A percentile compares a stretch with the other conserved stretches of the same genome.
Conservation (phyloP, 2,797 vertebrate species). For the Antennarius maculatus region DNA sequence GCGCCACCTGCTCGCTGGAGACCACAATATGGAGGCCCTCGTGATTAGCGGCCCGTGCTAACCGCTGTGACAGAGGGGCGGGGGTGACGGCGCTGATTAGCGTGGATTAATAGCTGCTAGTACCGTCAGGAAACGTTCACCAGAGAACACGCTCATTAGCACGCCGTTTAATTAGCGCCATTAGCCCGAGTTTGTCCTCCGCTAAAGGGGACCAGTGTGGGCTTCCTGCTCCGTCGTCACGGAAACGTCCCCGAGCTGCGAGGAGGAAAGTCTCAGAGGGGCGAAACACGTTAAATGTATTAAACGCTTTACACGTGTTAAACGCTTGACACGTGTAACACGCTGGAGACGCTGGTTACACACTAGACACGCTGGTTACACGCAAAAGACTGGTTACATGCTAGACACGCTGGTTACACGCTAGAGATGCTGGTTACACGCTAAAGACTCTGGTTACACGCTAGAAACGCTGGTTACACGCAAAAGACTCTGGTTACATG, state of each 20-base stretch:
- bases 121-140: constrained; percentile 60
- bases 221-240: constrained; percentile 43
- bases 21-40: constrained; percentile 45
- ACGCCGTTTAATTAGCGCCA: constrained; percentile 74
- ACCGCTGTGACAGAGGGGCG: constrained; percentile 56
- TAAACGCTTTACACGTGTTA: no score
- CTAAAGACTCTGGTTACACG: no score
- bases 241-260: constrained; percentile 16
- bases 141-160: constrained; percentile 70
- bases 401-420: no score
- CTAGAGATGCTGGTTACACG: no score
- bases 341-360: no score
- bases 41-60: constrained; percentile 55
- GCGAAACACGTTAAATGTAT: no score
- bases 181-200: constrained; percentile 76
- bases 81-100: constrained; percentile 66
- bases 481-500: no score
- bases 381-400: no score
- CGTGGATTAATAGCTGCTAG: constrained; percentile 75
- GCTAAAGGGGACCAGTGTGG: constrained; percentile 65
- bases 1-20: constrained; percentile 59
- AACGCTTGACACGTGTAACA: no score
- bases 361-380: no score
- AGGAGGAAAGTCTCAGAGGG: no score
- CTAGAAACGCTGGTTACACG: no score